Evolutionary conservation across 2,113 vertebrate genomes (phyloP).

Genomic region (Rhinichthys klamathensis): DNA sequence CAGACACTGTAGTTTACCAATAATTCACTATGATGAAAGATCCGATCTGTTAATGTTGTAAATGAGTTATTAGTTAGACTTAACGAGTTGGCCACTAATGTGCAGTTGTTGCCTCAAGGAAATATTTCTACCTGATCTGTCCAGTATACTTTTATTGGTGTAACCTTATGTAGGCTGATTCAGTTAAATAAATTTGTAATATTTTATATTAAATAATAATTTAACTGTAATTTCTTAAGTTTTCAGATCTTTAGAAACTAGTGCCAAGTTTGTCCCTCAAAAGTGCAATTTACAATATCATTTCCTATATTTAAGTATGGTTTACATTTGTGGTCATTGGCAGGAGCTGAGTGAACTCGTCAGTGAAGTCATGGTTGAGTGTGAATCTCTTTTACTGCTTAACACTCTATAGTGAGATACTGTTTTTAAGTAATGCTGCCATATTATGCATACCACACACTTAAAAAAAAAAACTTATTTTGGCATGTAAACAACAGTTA

Average conservation of each 20-base stretch:
- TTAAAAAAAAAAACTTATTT: not conserved
- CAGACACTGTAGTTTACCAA: not conserved
- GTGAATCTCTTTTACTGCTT: constrained; percentile 12
- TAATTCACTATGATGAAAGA: not conserved
- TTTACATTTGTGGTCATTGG: not conserved
- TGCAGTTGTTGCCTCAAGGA: not conserved
- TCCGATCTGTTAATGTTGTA: not conserved
- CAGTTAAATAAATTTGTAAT: no score
- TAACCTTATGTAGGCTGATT: not conserved
- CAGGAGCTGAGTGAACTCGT: not conserved
- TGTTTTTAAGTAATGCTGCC: not conserved
- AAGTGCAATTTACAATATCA: not conserved
- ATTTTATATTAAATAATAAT: no score
- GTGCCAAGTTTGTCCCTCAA: not conserved
- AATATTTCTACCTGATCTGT: not conserved
- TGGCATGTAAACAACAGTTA: not conserved
- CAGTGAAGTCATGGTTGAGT: constrained; percentile 1
- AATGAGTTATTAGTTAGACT: not conserved
- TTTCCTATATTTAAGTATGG: not conserved
- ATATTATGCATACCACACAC: not conserved
- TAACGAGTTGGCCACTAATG: not conserved
- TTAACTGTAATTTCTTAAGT: not conserved
- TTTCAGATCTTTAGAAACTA: not conserved
- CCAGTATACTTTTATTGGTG: not conserved
- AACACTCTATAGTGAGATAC: constrained; percentile 1